A percentile compares a stretch with the other conserved stretches of the same genome.
Conservation (phyloP, 2,888 invertebrate species). For the Periphyllus acericola region DNA sequence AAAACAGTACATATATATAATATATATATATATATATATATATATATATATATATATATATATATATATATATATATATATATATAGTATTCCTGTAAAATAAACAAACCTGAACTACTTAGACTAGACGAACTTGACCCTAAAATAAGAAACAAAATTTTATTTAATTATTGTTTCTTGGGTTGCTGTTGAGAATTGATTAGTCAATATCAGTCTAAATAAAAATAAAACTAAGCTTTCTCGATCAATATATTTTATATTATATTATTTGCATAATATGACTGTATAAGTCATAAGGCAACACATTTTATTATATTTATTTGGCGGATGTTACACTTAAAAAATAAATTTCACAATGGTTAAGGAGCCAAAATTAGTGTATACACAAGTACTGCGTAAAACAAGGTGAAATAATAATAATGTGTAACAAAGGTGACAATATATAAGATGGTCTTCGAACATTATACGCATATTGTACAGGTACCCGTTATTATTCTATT, state of each 20-base stretch:
- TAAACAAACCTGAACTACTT: slow-evolving; percentile 67
- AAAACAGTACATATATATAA: not conserved
- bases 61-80: not conserved
- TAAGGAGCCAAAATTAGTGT: not conserved
- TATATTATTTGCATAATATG: too few relatives aligned
- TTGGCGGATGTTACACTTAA: too few relatives aligned
- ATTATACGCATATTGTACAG: slow-evolving; percentile 10
- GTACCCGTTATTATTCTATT: slow-evolving; percentile 10
- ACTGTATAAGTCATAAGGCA: too few relatives aligned
- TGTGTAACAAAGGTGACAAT: not conserved
- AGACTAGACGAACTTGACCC: slow-evolving; percentile 67
- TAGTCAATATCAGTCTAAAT: not conserved
- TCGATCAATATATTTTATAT: not conserved
- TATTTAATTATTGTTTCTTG: slow-evolving; percentile 3
- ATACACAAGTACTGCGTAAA: not conserved
- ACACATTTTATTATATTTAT: too few relatives aligned
- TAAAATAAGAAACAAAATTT: slow-evolving; percentile 64
- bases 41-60: not conserved
- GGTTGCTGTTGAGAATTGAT: not conserved
- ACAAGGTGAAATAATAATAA: not conserved
- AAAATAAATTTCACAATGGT: not conserved
- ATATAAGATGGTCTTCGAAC: not conserved
- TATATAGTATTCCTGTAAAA: slow-evolving; percentile 46
- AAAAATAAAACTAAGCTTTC: slow-evolving; percentile 23
- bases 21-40: not conserved